phyloP scores from a whole-genome alignment of 2,113 vertebrate genomes.

The Xiphophorus couchianus region DNA sequence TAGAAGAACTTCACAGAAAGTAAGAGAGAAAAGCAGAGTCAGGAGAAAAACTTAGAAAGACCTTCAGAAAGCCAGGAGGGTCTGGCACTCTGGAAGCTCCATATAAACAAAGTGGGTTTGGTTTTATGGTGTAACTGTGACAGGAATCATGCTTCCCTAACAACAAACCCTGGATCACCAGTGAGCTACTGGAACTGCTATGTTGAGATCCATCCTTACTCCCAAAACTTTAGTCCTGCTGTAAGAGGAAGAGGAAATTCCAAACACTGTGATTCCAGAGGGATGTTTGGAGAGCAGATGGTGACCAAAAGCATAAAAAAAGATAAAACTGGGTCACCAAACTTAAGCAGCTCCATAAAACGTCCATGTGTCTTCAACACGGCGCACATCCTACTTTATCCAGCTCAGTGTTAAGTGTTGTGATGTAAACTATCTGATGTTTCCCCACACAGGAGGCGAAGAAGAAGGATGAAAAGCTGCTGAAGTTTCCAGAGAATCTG shows the following conservation, averaged over 20 bases:
- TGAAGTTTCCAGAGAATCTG: constrained; percentile 91
- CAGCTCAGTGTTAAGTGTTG: neutral
- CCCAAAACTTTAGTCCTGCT: neutral
- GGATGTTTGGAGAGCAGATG: constrained; percentile 49
- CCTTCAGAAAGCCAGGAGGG: too few relatives aligned
- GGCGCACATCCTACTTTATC: neutral
- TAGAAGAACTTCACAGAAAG: too few relatives aligned
- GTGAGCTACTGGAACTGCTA: neutral
- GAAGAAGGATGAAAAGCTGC: constrained; percentile 90
- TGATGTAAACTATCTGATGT: neutral
- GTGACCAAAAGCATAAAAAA: constrained; percentile 47
- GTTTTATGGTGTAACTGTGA: too few relatives aligned
- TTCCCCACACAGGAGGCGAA: constrained; percentile 87
- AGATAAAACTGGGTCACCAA: constrained; percentile 28
- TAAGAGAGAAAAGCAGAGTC: too few relatives aligned
- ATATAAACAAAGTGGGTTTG: too few relatives aligned
- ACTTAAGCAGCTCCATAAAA: constrained; percentile 30
- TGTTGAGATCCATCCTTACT: neutral
- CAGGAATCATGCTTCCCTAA: too few relatives aligned
- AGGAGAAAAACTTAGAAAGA: too few relatives aligned
- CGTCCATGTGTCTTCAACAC: neutral
- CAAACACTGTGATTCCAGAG: neutral
- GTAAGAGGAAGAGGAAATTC: neutral
- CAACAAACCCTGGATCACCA: too few relatives aligned
- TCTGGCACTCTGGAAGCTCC: too few relatives aligned